Evolutionary conservation across 1,140 invertebrate species (phyloP).

Genomic region (Harpegnathos saltator): DNA sequence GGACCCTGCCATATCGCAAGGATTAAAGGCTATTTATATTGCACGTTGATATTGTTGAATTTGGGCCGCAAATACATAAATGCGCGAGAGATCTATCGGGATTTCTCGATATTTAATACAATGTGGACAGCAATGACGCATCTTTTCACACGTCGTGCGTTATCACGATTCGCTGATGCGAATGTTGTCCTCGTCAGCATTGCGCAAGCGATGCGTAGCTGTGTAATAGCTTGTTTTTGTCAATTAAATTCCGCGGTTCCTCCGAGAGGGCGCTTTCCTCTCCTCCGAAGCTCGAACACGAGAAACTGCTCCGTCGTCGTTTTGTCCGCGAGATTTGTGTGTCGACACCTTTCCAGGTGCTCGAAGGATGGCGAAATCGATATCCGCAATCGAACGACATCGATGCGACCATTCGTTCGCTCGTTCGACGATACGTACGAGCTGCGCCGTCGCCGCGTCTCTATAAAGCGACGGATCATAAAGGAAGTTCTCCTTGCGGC

Average conservation of each 20-base stretch:
- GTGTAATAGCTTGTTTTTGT: not conserved
- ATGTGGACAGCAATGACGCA: slow-evolving; percentile 8
- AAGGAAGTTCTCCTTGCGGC: slow-evolving; percentile 12
- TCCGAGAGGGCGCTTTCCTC: no score
- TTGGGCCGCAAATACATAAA: not conserved
- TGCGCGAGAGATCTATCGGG: not conserved
- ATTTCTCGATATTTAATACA: not conserved
- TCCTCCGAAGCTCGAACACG: not conserved
- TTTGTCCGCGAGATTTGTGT: no score
- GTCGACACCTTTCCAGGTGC: no score
- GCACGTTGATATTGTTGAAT: not conserved
- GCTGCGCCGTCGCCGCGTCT: not conserved
- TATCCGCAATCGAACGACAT: no score
- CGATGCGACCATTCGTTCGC: no score
- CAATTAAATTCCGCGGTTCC: slow-evolving; percentile 18
- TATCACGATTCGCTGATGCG: slow-evolving; percentile 17
- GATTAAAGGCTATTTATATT: no score
- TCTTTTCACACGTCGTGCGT: slow-evolving; percentile 8
- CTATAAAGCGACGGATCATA: not conserved
- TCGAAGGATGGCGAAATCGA: no score
- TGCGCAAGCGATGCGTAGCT: not conserved
- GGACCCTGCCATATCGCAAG: no score
- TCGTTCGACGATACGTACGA: not conserved
- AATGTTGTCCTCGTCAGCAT: slow-evolving; percentile 6
- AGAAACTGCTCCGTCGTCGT: no score